These are phyloP conservation scores for Metaphire vulgaris DNA, from an alignment of 1,140 invertebrate species.

Conservation along the genomic window DNA sequence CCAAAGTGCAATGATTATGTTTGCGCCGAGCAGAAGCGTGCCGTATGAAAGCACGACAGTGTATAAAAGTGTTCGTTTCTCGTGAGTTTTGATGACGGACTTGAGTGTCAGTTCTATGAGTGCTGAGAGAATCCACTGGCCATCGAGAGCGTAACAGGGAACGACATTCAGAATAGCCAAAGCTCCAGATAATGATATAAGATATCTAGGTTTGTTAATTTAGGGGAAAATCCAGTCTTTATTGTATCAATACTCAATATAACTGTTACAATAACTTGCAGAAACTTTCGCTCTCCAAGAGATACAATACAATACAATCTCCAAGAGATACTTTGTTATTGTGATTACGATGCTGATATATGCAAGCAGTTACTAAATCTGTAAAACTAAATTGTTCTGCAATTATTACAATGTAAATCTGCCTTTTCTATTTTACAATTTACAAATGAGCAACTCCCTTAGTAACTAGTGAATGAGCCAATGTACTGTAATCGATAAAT, in stretches of 20 bases:
- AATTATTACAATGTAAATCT: too few relatives aligned
- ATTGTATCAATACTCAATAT: neutral
- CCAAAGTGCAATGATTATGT: constrained; percentile 50
- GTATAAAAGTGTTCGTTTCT: constrained; percentile 41
- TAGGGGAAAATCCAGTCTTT: neutral
- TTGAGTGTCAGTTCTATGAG: constrained; percentile 49
- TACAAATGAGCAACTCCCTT: too few relatives aligned
- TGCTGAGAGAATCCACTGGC: constrained; percentile 70
- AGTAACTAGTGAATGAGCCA: too few relatives aligned
- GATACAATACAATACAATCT: too few relatives aligned
- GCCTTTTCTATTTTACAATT: too few relatives aligned
- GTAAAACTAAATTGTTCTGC: too few relatives aligned
- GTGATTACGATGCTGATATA: too few relatives aligned
- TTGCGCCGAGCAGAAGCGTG: constrained; percentile 41
- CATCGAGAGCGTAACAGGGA: constrained; percentile 87
- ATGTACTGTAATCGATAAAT: too few relatives aligned
- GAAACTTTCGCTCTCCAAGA: too few relatives aligned
- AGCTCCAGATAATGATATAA: constrained; percentile 82
- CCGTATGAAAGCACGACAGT: constrained; percentile 44
- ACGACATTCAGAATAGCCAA: constrained; percentile 84
- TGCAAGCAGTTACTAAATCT: too few relatives aligned
- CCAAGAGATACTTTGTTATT: too few relatives aligned
- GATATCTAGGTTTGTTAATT: constrained; percentile 55
- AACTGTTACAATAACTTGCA: constrained; percentile 2
- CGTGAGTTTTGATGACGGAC: constrained; percentile 11